Base-by-base conservation (phyloP, 2,888 invertebrate species). In the Aquatica leii region DNA sequence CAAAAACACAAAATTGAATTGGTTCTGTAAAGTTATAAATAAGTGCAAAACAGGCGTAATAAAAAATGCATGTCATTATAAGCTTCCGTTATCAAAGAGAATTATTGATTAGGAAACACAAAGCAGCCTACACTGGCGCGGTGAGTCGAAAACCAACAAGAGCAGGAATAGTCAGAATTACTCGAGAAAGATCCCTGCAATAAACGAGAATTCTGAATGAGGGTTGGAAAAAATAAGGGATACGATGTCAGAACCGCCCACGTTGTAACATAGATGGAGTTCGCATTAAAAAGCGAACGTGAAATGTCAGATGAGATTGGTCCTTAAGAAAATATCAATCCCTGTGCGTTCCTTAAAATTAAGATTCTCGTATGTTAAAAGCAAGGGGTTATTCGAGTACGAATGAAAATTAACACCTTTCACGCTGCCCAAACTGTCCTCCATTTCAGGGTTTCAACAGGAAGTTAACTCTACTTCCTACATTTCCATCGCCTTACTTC, bases 51-150 rank as follows among this genome's bases (percentile, higher is more conserved):
- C 24, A 24, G 24, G 6, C 24, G 24, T 24, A 24, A 37, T 37
- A 37, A 37, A 75, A 75, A 71, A 73, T 75, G 71, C 70, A 73
- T 73, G 70, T 71, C 71, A 74, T 74, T 71, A 72, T 67, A 58
- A 63, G 68, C 63, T 62, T 64, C 65, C 62, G 55, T 66, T 70
- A 74, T 75, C 75, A 76, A 76, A 76, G 67, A 67, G 75, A 75
- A 76, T 76, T 76, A 76, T 76, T 76, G 75, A 76, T 76, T 72
- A 64, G 57, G 46, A 56, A n/a, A 54, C 54, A 60, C 46, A 66
- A 59, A 62, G 48, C 52, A n/a, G n/a, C n/a, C n/a, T n/a, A n/a
- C n/a, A 37, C 51, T 51, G 55, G 57, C 46, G 57, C 61, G 24
- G 56, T 18, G 35, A 43, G 18, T 11, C 12, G 55, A 12, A 54